Evolutionary conservation across 2,888 invertebrate species (phyloP), one percentile per base, ranked within the genome.

Genomic region (Rhorus exstirpatorius): DNA sequence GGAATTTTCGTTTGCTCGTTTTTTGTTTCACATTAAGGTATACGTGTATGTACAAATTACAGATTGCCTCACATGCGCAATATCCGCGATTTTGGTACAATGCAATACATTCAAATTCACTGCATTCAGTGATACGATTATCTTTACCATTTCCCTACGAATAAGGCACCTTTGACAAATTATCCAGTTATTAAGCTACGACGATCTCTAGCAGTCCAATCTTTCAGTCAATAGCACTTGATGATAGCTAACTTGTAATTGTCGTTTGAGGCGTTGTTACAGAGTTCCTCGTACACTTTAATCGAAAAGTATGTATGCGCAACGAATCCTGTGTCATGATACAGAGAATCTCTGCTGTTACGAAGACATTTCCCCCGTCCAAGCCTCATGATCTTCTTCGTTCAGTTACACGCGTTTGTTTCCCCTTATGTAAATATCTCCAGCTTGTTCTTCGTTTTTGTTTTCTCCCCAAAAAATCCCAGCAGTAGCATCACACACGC

Each of bases 121-220:
- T 86, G 84, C 88, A 86, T 89, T 87, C 82, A 51, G 67, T 67
- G 67, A 72, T 78, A 71, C 76, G 74, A 63, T 83, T 83, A 65
- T 72, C 76, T 68, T 83, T 67, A 80, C 71, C 79, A 49, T 83
- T 79, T 70, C 86, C 86, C 89, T 90, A 92, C 89, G 89, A 91
- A 91, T 92, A 93, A 93, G 93, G 93, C 93, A 93, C 92, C 93
- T 91, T 92, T 90, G 91, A 92, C 92, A 91, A 92, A 92, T 92
- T 91, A 92, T 89, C 88, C 89, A 88, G 88, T 89, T 87, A 88
- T 87, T 77, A 90, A 88, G 89, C 88, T 91, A 88, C 87, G 88
- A 87, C 87, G 88, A 88, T 87, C 86, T 88, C 86, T 88, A 87
- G 86, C 87, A 88, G 87, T 88, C 83, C 86, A 87, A 87, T 88